Evolutionary conservation across 2,888 invertebrate species (phyloP).

Genomic region (Amiota mariae): DNA sequence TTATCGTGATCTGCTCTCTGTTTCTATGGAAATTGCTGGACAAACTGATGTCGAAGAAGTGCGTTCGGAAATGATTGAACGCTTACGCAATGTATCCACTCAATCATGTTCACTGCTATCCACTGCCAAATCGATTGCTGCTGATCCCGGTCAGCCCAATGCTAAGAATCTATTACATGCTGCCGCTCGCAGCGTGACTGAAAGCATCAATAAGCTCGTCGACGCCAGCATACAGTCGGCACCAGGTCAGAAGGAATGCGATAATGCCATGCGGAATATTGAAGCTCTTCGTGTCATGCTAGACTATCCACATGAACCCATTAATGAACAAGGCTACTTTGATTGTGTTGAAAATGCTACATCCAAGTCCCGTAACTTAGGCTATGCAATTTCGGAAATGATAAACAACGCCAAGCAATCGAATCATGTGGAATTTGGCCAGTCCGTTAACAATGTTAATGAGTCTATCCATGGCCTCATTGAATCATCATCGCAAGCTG

Average conservation of each 20-base stretch:
- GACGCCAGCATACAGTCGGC: constrained; percentile 84
- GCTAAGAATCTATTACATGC: constrained; percentile 91
- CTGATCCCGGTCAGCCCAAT: constrained; percentile 91
- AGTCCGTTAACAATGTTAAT: constrained; percentile 87
- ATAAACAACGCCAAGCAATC: constrained; percentile 92
- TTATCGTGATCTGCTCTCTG: constrained; percentile 84
- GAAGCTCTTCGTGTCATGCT: constrained; percentile 88
- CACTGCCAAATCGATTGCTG: constrained; percentile 91
- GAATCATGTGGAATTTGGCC: constrained; percentile 88
- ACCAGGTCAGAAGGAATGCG: constrained; percentile 97
- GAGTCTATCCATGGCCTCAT: constrained; percentile 92
- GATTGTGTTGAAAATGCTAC: constrained; percentile 94
- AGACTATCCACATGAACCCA: constrained; percentile 89
- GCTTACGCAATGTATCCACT: constrained; percentile 89
- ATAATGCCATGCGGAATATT: constrained; percentile 93
- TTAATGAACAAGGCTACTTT: constrained; percentile 91
- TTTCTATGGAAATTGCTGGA: constrained; percentile 89
- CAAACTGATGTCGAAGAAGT: constrained; percentile 85
- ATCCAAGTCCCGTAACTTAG: constrained; percentile 87
- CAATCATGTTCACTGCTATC: constrained; percentile 89
- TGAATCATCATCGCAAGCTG: constrained; percentile 95
- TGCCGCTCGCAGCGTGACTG: constrained; percentile 92
- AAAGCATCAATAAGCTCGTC: constrained; percentile 92
- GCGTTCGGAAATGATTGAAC: constrained; percentile 87
- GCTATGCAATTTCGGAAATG: constrained; percentile 95